Conservation (phyloP, 2,888 invertebrate genomes). For the Nycteola revayana region DNA sequence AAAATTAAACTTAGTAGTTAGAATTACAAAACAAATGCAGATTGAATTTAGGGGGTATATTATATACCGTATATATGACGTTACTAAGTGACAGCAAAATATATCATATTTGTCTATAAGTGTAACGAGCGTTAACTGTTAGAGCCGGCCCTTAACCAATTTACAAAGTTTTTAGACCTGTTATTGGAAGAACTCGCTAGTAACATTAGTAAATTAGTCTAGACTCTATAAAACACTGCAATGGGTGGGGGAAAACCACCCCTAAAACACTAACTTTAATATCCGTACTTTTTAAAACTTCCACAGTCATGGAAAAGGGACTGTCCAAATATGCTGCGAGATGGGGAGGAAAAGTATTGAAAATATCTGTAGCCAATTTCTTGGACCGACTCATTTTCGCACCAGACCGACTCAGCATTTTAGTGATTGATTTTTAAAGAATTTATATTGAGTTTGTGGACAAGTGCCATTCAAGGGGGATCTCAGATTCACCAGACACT, state of each 20-base stretch:
- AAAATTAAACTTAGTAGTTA: no score
- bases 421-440: constrained; percentile 15
- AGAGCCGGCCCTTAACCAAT: no score
- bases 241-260: constrained; percentile 7
- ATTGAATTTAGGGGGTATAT: no score
- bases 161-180: constrained; percentile 18
- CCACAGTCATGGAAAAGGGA: constrained; percentile 12
- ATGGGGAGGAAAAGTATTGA: constrained; percentile 5
- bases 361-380: constrained; percentile 11
- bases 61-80: no score
- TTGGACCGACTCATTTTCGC: constrained; percentile 12
- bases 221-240: constrained; percentile 33
- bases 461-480: no score
- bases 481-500: no score
- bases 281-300: constrained; percentile 23
- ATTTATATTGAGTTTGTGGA: no score
- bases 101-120: no score
- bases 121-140: no score
- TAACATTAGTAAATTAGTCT: constrained; percentile 23
- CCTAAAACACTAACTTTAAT: constrained; percentile 17
- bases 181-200: no score
- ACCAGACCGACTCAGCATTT: constrained; percentile 8
- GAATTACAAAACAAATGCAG: no score
- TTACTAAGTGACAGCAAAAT: no score
- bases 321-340: constrained; percentile 23